Base-by-base conservation (phyloP, 2,797 vertebrate species). In the Alcedo atthis region DNA sequence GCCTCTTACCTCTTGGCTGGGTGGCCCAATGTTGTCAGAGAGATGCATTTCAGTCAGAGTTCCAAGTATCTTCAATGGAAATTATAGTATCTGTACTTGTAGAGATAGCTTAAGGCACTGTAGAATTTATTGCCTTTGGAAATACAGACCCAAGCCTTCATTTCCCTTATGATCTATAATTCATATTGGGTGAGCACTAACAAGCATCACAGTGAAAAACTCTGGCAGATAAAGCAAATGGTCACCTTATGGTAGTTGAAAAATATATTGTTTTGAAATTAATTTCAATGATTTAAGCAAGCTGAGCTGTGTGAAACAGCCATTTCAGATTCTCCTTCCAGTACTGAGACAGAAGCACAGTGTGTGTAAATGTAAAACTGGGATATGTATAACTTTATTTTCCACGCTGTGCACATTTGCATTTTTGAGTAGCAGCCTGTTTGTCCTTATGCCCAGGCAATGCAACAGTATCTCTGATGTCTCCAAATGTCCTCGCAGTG, bases 391-490 rank as follows among this genome's bases (percentile, higher is more conserved):
- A 86, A 85, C 71, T 89, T 87, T 43, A 42, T 84, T 82, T 91
- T 91, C 75, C 1, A 0, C 17, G 8, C 68, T 90, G 49, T 49
- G 33, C 64, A 78, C 57, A 75, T 92, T 88, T 88, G 35, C 83
- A 86, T 92, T 88, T 95, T 82, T 92, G 25, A 91, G 81, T 58
- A 92, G 90, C 81, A 93, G 91, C 68, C 62, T 95, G 81, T 81
- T 94, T 94, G 75, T 88, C 90, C 88, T 94, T 93, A 82, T 84
- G 83, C 80, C 87, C 91, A 0, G 62, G 73, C 81, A 74, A 78
- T 35, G 64, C 84, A 92, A 87, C 58, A 73, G 12, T 55, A 87
- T 24, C 76, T 94, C 81, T 51, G 58, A 87, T 92, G 81, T 54
- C 79, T 95, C 87, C 81, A 89, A 93, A 87, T 26, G 79, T 89